Conservation (phyloP, 2,797 vertebrate species). For the Pseudotriccus pelzelni region DNA sequence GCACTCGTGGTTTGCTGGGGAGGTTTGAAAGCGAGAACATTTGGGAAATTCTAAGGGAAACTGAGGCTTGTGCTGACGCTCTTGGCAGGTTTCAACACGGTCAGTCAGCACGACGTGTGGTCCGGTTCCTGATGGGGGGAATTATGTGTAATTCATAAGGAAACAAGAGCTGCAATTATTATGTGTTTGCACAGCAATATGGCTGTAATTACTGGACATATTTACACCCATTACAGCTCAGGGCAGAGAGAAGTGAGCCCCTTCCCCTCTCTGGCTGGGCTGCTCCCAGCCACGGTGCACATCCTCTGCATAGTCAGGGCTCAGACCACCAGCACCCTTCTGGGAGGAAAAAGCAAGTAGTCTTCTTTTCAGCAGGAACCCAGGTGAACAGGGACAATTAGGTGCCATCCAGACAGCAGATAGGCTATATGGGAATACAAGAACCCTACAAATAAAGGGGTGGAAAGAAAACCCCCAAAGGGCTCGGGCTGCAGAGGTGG, state of each 20-base stretch:
- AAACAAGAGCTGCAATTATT: not conserved
- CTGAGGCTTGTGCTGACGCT: not conserved
- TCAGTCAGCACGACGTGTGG: too few species aligned
- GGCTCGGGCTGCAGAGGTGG: not conserved
- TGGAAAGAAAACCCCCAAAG: not conserved
- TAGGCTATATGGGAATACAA: not conserved
- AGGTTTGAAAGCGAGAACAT: not conserved
- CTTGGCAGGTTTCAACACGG: not conserved
- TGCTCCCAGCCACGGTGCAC: rapidly evolving
- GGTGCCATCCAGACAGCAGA: not conserved
- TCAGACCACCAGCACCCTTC: not conserved
- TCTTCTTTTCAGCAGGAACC: not conserved
- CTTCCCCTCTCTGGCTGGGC: not conserved
- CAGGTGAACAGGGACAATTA: not conserved
- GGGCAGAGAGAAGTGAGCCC: not conserved
- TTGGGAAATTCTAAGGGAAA: not conserved
- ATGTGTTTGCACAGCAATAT: not conserved
- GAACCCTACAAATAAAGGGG: not conserved
- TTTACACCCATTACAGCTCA: not conserved
- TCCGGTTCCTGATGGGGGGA: not conserved
- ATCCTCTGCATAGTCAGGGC: not conserved
- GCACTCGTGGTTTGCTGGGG: rapidly evolving
- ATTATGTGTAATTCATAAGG: not conserved
- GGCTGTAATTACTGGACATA: not conserved
- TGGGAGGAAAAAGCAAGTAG: not conserved